Base-by-base conservation (phyloP, 2,113 vertebrate genomes). In the Mastomys natalensis region DNA sequence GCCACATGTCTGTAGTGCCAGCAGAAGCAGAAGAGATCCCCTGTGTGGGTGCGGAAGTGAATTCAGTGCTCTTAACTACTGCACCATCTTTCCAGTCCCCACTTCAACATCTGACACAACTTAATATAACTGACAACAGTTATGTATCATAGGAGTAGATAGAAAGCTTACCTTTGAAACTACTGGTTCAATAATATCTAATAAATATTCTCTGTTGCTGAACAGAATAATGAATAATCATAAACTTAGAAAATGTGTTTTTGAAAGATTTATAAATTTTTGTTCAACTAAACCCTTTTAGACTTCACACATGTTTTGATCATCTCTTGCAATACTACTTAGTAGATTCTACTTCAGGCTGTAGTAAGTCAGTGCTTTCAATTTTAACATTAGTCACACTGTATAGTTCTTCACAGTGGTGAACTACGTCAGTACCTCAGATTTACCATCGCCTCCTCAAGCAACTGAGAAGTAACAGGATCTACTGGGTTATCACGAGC, bases 241-340 rank as follows among this genome's bases (percentile, higher is more conserved):
- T 10, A 74, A 40, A 40, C 34, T 92, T 94, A 55, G 77, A 84
- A 89, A 66, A 76, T 7, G 60, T 74, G 24, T 37, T 84, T 80
- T 81, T 40, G 37, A 64, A 90, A 73, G 86, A 16, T 68, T 77
- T 73, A 34, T 89, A 94, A 84, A 77, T 94, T 84, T 84, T 55
- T 94, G 45, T 81, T 40, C 26, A 86, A 55, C 37, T 43, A 43
- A 29, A 84, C 58, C 26, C 0, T 82, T 84, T 45, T 62, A 86
- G 62, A 70, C 16, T 88, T 22, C 43, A 84, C 26, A 37, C 45
- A n/a, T 45, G 58, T 62, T 74, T 81, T 80, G 87, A 68, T 13
- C 17, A 82, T 60, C 51, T 76, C 58, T 9, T 82, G 6, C 16
- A 91, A 51, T 22, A 73, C n/a, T 80, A 55, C 55, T 94, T n/a